Base-by-base conservation (phyloP, 2,888 invertebrate species). In the Ichneumoninae sp. region DNA sequence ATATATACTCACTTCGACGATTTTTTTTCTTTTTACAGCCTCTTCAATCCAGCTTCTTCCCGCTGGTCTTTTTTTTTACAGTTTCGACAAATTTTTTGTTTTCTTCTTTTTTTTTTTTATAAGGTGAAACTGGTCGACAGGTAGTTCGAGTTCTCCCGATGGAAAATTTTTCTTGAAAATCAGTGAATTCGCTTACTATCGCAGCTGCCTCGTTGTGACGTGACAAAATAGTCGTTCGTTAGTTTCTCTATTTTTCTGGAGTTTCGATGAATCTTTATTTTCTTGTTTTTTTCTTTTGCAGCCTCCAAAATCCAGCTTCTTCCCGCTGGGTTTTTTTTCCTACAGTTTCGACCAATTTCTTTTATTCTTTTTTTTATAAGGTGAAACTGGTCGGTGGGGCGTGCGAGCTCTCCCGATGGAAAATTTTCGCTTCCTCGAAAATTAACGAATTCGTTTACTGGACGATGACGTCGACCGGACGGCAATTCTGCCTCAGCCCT, bases 61-160 rank as follows among this genome's bases (percentile, higher is more conserved):
- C 69, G 52, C 65, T 75, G 75, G 81, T 70, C 62, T 16, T 50
- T 71, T 66, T 72, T 76, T 76, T 70, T 52, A 1, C 26, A 69
- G 33, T 60, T 22, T 57, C 54, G n/a, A 3, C 33, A 36, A 22
- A 65, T 33, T 47, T 50, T 70, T 65, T 66, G 4, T 50, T 19
- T 19, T 13, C n/a, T 7, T 50, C 19, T 33, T 54, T 4, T 57
- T 54, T 57, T 54, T 54, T n/a, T 16, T 30, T 16, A 30, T 30
- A n/a, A 33, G 60, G 33, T 60, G 26, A 26, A 33, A 33, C 16
- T 62, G 13, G 62, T 62, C 26, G 26, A 5, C 60, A 33, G 16
- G 33, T 13, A 60, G 13, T 60, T 6, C 30, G 6, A 60, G 16
- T 5, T 30, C 16, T 54, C 4, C 13, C 62, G n/a, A n/a, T n/a